Evolutionary conservation across 2,888 invertebrate genomes (phyloP).

Genomic region (Bembecia ichneumoniformis): DNA sequence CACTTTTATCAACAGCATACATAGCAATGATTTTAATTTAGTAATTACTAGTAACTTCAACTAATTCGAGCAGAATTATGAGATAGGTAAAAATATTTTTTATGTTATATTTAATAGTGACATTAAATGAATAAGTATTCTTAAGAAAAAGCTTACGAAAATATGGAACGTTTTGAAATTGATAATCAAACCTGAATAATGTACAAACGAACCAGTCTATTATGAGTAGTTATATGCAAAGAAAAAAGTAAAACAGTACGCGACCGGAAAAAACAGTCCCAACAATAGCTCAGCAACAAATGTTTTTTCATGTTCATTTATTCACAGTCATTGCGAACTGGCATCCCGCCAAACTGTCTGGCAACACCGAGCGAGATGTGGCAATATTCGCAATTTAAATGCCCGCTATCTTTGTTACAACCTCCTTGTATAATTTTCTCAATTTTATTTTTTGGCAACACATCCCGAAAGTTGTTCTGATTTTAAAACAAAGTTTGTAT

Average conservation of each 20-base stretch:
- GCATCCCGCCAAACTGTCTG: conserved; percentile 27
- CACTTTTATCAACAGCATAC: no score
- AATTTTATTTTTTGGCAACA: conserved; percentile 15
- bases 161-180: no score
- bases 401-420: conserved; percentile 12
- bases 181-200: no score
- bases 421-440: conserved; percentile 10
- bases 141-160: no score
- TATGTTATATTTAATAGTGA: no score
- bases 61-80: no score
- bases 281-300: conserved; percentile 32
- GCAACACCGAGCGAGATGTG: conserved; percentile 16
- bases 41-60: no score
- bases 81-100: no score
- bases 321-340: conserved; percentile 25
- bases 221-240: conserved; percentile 1
- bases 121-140: no score
- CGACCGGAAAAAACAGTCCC: conserved; percentile 21
- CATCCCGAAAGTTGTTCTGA: background rate
- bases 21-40: no score
- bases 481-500: background rate
- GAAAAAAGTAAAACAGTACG: conserved; percentile 12
- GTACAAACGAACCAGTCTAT: no score
- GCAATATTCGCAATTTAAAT: conserved; percentile 21
- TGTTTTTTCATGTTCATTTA: conserved; percentile 44